Evolutionary conservation across 2,113 vertebrate species (phyloP), one percentile per base, ranked within the genome.

Genomic region (Cynopterus brachyotis): DNA sequence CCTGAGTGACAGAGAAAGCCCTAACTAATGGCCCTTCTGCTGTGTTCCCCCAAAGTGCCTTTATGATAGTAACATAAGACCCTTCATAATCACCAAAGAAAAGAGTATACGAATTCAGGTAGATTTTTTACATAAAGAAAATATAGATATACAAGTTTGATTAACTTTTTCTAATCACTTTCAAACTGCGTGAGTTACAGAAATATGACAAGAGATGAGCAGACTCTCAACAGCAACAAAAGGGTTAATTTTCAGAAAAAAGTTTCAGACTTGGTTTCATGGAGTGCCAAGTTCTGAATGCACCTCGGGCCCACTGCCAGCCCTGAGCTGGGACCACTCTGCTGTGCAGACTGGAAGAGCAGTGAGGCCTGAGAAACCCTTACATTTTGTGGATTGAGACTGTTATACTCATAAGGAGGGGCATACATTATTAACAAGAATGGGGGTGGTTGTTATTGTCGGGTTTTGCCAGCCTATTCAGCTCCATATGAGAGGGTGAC

Each of bases 401-500:
- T 60, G 81, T 62, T 42, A 24, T 17, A 9, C 40, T 90, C 75
- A 87, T 47, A 67, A 78, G 19, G 53, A 91, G 45, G 87, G 12
- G 66, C 81, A 72, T 73, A 85, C 79, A 78, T 92, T 82, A 87
- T 45, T 70, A 86, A 92, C n/a, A 60, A 85, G 94, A 64, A 81
- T n/a, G 64, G 93, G 80, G 35, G 19, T 66, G 66, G 67, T 45
- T 40, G 64, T 30, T 47, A 16, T 10, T 9, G 59, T 17, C 37
- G 28, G 55, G 60, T 87, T 89, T 64, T 73, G 45, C 42, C 62
- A 67, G 73, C 16, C 75, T 83, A 79, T 66, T 83, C 83, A 50
- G 55, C 62, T 78, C 53, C 83, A 92, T 87, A 72, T 64, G 81
- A 73, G 86, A 96, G 78, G 92, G 82, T 80, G 89, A 94, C 75